These are phyloP conservation scores for Tetragonisca angustula DNA, from an alignment of 2,888 invertebrate genomes.

Conservation along the genomic window DNA sequence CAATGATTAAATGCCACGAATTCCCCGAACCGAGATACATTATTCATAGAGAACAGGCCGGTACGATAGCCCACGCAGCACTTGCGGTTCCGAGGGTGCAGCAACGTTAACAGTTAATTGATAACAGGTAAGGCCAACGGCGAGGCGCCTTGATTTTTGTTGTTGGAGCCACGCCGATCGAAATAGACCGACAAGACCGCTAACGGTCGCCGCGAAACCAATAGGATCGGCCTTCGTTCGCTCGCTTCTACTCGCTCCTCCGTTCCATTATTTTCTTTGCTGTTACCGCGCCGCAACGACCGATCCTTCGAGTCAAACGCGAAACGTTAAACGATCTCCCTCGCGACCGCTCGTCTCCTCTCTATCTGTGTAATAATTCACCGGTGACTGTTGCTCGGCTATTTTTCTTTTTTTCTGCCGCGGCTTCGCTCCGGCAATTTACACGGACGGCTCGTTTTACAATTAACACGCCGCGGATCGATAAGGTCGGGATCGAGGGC, in stretches of 20 bases:
- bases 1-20: conserved; percentile 60
- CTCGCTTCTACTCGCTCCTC: conserved; percentile 27
- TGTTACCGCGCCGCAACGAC: conserved; percentile 30
- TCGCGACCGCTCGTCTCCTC: conserved; percentile 22
- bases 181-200: conserved; percentile 66
- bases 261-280: conserved; percentile 38
- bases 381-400: neutral
- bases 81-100: conserved; percentile 54
- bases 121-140: conserved; percentile 66
- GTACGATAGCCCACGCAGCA: conserved; percentile 57
- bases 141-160: conserved; percentile 65
- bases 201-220: conserved; percentile 69
- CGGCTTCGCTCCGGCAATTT: conserved; percentile 1
- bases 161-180: conserved; percentile 62
- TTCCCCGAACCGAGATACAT: conserved; percentile 62
- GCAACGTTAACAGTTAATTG: conserved; percentile 71
- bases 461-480: conserved; percentile 26
- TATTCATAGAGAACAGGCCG: conserved; percentile 63
- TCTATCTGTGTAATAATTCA: conserved; percentile 51
- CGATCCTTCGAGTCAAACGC: conserved; percentile 51
- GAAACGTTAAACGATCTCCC: conserved; percentile 53
- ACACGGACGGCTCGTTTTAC: neutral
- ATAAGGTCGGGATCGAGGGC: conserved; percentile 24
- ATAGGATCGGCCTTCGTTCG: conserved; percentile 36
- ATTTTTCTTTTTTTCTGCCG: neutral